Conservation (phyloP, 1,140 invertebrate species). For the Leptestheria dahalacensis region DNA sequence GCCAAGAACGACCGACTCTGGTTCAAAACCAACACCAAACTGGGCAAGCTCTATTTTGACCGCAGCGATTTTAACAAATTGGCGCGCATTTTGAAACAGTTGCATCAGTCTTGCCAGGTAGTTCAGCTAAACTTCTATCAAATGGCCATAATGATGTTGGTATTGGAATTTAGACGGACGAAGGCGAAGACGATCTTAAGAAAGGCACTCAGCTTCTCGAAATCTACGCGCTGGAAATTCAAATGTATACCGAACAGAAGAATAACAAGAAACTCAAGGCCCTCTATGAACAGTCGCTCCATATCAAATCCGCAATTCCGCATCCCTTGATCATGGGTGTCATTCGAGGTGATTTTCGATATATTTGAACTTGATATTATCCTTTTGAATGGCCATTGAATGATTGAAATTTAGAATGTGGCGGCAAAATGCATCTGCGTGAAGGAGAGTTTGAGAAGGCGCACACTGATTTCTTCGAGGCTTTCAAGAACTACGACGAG, state of each 20-base stretch:
- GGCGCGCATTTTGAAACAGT: constrained; percentile 90
- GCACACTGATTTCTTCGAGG: constrained; percentile 98
- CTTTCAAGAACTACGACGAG: constrained; percentile 99
- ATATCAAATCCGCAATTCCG: constrained; percentile 98
- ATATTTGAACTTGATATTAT: no score
- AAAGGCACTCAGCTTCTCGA: constrained; percentile 94
- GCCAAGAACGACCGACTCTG: constrained; percentile 97
- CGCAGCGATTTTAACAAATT: constrained; percentile 86
- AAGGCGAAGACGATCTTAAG: constrained; percentile 97
- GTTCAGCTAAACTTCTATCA: no score
- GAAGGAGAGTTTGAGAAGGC: constrained; percentile 98
- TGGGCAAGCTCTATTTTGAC: constrained; percentile 97
- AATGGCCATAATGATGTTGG: no score
- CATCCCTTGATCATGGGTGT: constrained; percentile 99
- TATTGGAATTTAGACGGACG: constrained; percentile 60
- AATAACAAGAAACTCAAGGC: constrained; percentile 99
- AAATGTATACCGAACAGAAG: constrained; percentile 99
- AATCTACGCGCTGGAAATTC: constrained; percentile 98
- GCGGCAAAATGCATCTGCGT: constrained; percentile 97
- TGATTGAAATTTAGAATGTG: constrained; percentile 58
- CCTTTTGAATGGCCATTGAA: constrained; percentile 10
- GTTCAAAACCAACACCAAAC: constrained; percentile 99
- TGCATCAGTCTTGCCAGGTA: constrained; percentile 94
- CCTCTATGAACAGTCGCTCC: constrained; percentile 93
- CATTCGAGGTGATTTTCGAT: constrained; percentile 65